Base-by-base conservation (phyloP, 1,140 invertebrate species). In the Anoplolepis gracilipes region DNA sequence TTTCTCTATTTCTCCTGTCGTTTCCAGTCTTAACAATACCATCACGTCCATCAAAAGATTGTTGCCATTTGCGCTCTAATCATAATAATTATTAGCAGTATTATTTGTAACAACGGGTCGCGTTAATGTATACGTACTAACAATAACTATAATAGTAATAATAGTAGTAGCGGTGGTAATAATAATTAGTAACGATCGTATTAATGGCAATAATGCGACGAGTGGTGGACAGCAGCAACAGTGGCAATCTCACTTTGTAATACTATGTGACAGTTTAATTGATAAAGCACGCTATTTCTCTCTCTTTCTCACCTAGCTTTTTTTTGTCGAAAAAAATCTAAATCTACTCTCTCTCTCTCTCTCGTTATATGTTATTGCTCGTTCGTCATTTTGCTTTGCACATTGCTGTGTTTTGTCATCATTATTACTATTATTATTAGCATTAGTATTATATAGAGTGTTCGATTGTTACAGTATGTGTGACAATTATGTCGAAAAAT, bases 121-220 rank as follows among this genome's bases (percentile, higher is more conserved):
- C 61, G 64, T 30, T 82, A 82, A 69, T 42, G 46, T 49, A 46
- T 46, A 75, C 2, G 28, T 77, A 84, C 77, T 79, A 87, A 82
- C 49, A 73, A 62, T 84, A 86, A 42, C 77, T 75, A 73, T 75
- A 78, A 82, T 85, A 85, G 25, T 70, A 72, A 70, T 88, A 79
- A 39, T 79, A 87, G 42, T 73, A 77, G 13, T 49, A 82, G 13
- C 81, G 46, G 30, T 81, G 49, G 13, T 62, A 81, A 72, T 69
- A 81, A 16, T 81, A 85, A 67, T 61, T 72, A 64, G 19, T 78
- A 82, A 53, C 55, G 42, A 33, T 7, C 57, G 33, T 90, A 70
- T 61, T 84, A 69, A 84, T 61, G 87, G 42, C 36, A 42, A n/a
- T 88, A 70, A 33, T 64, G 57, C 36, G 53, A 65, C 39, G 53